Percentiles rank a stretch among this genome's conserved stretches.
Evolutionary conservation across 2,888 invertebrate species (phyloP).

Genomic region (Crioceris asparagi): DNA sequence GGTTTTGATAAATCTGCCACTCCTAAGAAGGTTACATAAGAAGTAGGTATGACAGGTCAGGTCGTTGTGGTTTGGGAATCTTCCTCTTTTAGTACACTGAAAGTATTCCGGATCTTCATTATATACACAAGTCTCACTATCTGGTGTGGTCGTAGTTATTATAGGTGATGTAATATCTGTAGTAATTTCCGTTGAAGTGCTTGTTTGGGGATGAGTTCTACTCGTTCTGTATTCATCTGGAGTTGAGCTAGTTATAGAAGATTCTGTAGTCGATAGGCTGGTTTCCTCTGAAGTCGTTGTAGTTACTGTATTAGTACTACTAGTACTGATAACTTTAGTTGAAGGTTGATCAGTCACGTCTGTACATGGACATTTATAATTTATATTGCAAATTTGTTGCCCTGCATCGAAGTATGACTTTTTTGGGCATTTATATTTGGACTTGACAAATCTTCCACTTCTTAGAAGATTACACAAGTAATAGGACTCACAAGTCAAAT

Average conservation of each 20-base stretch:
- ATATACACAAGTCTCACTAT: conserved; percentile 7
- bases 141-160: conserved; percentile 8
- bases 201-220: too few relatives aligned
- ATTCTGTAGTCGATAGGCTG: too few relatives aligned
- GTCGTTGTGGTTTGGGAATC: conserved; percentile 37
- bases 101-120: conserved; percentile 9
- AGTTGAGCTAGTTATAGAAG: too few relatives aligned
- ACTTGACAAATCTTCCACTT: conserved; percentile 29
- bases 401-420: conserved; percentile 20
- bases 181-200: background rate
- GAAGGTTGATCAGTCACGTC: too few relatives aligned
- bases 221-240: too few relatives aligned
- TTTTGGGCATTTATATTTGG: conserved; percentile 18
- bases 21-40: conserved; percentile 18
- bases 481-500: conserved; percentile 26
- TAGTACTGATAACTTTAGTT: too few relatives aligned
- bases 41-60: conserved; percentile 23
- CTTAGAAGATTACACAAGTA: conserved; percentile 19
- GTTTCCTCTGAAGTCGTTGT: too few relatives aligned
- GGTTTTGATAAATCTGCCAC: conserved; percentile 29
- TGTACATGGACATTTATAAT: conserved; percentile 7
- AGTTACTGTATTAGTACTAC: too few relatives aligned
- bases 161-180: background rate
- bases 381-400: conserved; percentile 12
- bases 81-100: conserved; percentile 32